Base-by-base conservation (phyloP, 2,113 vertebrate species). In the Elgaria multicarinata region DNA sequence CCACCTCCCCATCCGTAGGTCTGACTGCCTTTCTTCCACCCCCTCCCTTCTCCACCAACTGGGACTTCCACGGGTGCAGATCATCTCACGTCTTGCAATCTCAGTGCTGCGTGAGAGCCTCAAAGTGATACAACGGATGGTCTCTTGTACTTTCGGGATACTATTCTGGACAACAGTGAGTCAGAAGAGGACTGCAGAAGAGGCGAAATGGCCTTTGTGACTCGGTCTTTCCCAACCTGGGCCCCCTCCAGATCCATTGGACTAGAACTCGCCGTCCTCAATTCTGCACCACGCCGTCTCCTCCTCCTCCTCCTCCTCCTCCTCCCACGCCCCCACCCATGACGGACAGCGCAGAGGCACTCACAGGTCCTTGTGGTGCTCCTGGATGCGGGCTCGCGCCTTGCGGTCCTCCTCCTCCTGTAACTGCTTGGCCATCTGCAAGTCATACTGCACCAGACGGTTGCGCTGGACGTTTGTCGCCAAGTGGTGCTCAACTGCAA, bases 401-500 rank as follows among this genome's bases (percentile, higher is more conserved):
- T 96, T 97, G 92, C 97, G 95, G 87, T 99, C 98, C 95, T 99
- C 99, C 90, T 99, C 98, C 82, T 99, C 98, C 88, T 99, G 99
- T 76, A 99, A 97, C 87, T 98, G 97, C 95, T 99, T 99, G 92
- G 99, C 99, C 96, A 99, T 97, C 92, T 97, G 97, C 67, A 99
- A 97, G 94, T 99, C 99, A 93, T 98, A 97, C 92, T 99, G 97
- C 80, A 99, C 99, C 94, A 99, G 96, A 44, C 98, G 99, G 96
- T 97, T 99, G 92, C 99, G 98, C 86, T 99, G 98, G 96, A 99
- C 91, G 0, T 99, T 99, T 46, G 99, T 99, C 2, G 99, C 99
- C 96, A 99, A 97, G 93, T 99, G 99, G 97, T 98, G 99, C 92
- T 99, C 99, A 86, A 99, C 99, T 99, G 95, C 33, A 42, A 66